Evolutionary conservation across 2,113 vertebrate species (phyloP).

Genomic region (Tupaia tana): DNA sequence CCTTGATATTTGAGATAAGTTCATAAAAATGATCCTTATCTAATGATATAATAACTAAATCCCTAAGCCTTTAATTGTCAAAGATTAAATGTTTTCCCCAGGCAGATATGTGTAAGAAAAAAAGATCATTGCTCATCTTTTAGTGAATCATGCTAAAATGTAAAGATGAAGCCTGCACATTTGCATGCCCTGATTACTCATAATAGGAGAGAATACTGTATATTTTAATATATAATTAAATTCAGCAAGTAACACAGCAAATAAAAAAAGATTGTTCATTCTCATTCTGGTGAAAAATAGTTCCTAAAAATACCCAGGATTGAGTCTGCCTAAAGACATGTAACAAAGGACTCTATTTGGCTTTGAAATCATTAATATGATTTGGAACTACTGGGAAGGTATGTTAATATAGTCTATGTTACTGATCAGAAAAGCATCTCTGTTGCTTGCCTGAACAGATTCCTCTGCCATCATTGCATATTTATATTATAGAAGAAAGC

Average conservation of each 20-base stretch:
- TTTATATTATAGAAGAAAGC: background rate
- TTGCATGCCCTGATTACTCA: slow-evolving; percentile 75
- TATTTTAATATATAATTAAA: slow-evolving; percentile 78
- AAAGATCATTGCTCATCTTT: slow-evolving; percentile 42
- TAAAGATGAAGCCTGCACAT: slow-evolving; percentile 57
- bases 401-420: background rate
- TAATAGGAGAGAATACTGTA: slow-evolving; percentile 67
- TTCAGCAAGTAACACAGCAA: slow-evolving; percentile 59
- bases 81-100: slow-evolving; percentile 45
- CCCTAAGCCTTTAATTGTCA: slow-evolving; percentile 37
- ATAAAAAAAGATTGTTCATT: slow-evolving; percentile 49
- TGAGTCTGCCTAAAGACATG: background rate
- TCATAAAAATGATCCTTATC: slow-evolving; percentile 36
- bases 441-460: background rate
- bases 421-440: background rate
- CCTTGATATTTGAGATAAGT: slow-evolving; percentile 13
- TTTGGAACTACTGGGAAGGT: background rate
- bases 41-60: slow-evolving; percentile 56
- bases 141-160: slow-evolving; percentile 60
- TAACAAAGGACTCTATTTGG: slow-evolving; percentile 31
- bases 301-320: slow-evolving; percentile 62
- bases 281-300: slow-evolving; percentile 56
- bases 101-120: slow-evolving; percentile 18
- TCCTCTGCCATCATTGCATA: background rate
- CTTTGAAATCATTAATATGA: slow-evolving; percentile 42